Evolutionary conservation across 64 coral and sea anemone species (phyloP).

Genomic region (Montipora foliosa): DNA sequence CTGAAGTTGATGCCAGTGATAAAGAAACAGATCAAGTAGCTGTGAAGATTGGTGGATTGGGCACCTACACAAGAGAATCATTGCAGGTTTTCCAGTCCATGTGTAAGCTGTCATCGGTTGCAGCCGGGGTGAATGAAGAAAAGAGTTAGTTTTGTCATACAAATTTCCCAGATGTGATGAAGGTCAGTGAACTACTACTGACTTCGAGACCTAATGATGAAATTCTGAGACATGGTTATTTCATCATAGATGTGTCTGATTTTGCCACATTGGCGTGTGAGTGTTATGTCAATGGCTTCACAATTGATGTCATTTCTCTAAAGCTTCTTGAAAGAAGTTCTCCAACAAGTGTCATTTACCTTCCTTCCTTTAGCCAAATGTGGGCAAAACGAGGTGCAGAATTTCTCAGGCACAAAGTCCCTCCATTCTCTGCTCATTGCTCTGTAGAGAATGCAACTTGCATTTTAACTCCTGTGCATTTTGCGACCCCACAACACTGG

Average conservation of each 20-base stretch:
- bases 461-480: slow-evolving; percentile 13
- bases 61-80: not conserved
- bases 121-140: slow-evolving; percentile 1
- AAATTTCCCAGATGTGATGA: not conserved
- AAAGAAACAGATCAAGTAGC: not conserved
- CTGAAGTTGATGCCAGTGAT: not conserved
- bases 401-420: not conserved
- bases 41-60: slow-evolving; percentile 6
- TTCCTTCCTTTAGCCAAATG: slow-evolving; percentile 15
- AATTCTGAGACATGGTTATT: not conserved
- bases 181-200: not conserved
- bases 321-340: slow-evolving; percentile 15
- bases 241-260: not conserved
- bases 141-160: not conserved
- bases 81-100: not conserved
- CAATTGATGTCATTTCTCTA: slow-evolving; percentile 8
- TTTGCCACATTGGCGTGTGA: slow-evolving; percentile 30
- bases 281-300: slow-evolving; percentile 18
- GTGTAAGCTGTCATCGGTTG: not conserved
- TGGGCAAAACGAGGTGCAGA: slow-evolving; percentile 16
- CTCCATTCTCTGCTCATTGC: not conserved
- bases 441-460: not conserved
- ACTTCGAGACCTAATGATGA: not conserved
- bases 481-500: slow-evolving; percentile 12
- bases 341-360: slow-evolving; percentile 1